Percentiles rank a stretch among this genome's conserved stretches.
These are phyloP conservation scores for Bombylius major DNA, from an alignment of 2,888 invertebrate species.

Conservation along the genomic window DNA sequence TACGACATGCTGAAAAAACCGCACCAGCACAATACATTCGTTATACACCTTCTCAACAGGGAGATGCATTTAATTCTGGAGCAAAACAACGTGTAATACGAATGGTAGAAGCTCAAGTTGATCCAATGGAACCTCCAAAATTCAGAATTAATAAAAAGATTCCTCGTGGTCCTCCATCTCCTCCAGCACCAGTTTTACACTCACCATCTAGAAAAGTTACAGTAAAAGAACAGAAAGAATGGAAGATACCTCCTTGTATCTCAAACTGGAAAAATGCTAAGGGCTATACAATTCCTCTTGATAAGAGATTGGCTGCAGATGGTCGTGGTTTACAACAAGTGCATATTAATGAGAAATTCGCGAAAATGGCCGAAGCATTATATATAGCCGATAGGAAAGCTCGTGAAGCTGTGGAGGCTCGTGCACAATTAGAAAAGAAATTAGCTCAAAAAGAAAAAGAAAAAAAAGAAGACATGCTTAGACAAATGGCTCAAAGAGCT, in stretches of 20 bases:
- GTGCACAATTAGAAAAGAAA: constrained; percentile 91
- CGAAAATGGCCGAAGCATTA: constrained; percentile 92
- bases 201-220: constrained; percentile 95
- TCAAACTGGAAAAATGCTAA: constrained; percentile 99
- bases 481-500: constrained; percentile 87
- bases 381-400: constrained; percentile 97
- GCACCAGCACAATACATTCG: constrained; percentile 94
- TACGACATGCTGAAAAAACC: constrained; percentile 84
- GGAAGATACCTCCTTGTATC: constrained; percentile 97
- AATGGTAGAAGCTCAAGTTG: constrained; percentile 84
- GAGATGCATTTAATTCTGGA: constrained; percentile 85
- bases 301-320: constrained; percentile 96
- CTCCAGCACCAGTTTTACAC: constrained; percentile 97
- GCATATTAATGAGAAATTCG: constrained; percentile 98
- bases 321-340: constrained; percentile 93
- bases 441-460: constrained; percentile 97
- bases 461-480: constrained; percentile 88
- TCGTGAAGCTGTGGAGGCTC: constrained; percentile 91
- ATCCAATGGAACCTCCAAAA: constrained; percentile 98
- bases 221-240: constrained; percentile 97
- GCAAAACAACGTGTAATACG: constrained; percentile 96
- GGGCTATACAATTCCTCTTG: constrained; percentile 92
- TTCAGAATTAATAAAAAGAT: constrained; percentile 99
- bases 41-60: constrained; percentile 97
- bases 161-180: constrained; percentile 95